Conservation (phyloP, 1,140 invertebrate genomes). For the Lasaia peninsularis region DNA sequence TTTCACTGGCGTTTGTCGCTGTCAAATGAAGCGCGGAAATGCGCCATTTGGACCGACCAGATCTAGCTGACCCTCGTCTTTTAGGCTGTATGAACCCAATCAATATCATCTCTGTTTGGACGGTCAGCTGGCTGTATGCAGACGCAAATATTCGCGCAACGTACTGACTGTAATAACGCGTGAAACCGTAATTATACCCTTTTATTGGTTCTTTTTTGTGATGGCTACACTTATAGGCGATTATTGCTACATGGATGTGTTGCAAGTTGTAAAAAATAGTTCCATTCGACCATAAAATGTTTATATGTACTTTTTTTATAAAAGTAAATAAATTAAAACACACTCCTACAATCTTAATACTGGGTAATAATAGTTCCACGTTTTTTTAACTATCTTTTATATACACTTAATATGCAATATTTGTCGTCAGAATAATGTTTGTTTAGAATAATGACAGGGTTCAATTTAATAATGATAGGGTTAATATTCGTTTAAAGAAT, state of each 20-base stretch:
- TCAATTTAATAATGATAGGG: too few species aligned
- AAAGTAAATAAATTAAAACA: too few species aligned
- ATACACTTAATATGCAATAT: too few species aligned
- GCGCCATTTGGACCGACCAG: constrained; percentile 22
- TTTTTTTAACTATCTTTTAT: too few species aligned
- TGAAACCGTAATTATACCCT: constrained; percentile 43
- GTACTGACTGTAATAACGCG: constrained; percentile 47
- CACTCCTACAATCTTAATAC: too few species aligned
- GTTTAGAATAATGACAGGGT: too few species aligned
- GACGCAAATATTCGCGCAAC: constrained; percentile 45
- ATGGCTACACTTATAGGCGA: constrained; percentile 14
- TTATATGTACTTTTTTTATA: too few species aligned
- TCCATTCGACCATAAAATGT: too few species aligned
- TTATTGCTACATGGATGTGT: constrained; percentile 16
- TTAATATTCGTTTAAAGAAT: too few species aligned
- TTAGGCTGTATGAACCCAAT: constrained; percentile 14
- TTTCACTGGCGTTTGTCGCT: constrained; percentile 55
- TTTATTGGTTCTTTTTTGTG: constrained; percentile 24
- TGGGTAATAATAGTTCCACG: too few species aligned
- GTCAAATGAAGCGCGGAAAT: constrained; percentile 58
- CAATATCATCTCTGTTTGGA: constrained; percentile 22
- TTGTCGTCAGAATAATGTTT: too few species aligned
- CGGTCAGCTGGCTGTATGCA: constrained; percentile 15
- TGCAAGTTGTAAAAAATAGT: too few species aligned
- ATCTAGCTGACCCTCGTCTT: constrained; percentile 23